Evolutionary conservation across 2,797 vertebrate species (phyloP).

Genomic region (Silurus aristotelis): DNA sequence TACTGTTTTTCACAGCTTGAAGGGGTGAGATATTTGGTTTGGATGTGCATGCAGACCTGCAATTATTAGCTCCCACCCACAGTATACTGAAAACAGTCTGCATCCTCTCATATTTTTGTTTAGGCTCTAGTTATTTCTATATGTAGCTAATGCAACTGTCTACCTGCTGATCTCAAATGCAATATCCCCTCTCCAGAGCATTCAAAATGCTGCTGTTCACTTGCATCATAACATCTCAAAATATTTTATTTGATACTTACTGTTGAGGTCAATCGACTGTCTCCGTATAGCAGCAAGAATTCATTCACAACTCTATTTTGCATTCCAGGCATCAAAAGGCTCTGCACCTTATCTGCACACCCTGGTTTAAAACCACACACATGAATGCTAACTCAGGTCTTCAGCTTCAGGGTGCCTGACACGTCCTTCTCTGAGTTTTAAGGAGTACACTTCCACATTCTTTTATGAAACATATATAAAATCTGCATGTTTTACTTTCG

Average conservation of each 20-base stretch:
- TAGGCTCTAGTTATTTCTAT: background rate
- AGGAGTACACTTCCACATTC: background rate
- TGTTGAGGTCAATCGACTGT: slow-evolving; percentile 3
- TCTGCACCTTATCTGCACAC: background rate
- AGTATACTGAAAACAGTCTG: too few species aligned
- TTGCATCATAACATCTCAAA: slow-evolving; percentile 4
- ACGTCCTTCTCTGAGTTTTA: background rate
- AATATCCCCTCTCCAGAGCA: background rate
- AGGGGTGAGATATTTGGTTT: background rate
- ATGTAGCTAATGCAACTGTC: background rate
- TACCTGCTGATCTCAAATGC: background rate
- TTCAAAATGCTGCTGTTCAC: background rate
- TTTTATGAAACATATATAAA: background rate
- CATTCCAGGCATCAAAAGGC: background rate
- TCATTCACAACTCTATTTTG: background rate
- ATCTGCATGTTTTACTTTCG: background rate
- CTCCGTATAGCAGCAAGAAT: background rate
- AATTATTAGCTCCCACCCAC: background rate
- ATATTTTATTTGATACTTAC: background rate
- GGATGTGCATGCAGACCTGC: background rate
- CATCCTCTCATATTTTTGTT: background rate
- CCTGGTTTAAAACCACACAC: background rate
- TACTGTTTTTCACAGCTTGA: background rate
- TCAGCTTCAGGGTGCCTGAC: background rate
- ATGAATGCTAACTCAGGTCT: background rate